These are phyloP conservation scores for Phrynocephalus guinanensis DNA, from an alignment of 2,797 vertebrate species.

Conservation along the genomic window DNA sequence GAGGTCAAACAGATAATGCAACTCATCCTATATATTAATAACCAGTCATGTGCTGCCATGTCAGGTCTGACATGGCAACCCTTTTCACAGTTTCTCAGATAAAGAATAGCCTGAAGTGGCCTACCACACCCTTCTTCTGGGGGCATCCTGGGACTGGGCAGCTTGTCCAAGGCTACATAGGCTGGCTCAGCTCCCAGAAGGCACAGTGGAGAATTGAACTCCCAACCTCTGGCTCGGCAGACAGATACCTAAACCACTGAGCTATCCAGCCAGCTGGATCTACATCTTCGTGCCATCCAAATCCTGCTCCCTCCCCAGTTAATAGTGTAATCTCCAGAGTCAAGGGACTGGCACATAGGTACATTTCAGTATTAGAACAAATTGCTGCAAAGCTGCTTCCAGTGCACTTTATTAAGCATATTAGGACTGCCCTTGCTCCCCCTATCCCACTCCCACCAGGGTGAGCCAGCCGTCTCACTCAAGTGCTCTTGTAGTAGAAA, in stretches of 20 bases:
- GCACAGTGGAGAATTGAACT: no score
- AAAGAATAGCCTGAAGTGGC: background rate
- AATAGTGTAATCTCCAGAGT: background rate
- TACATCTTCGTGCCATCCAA: background rate
- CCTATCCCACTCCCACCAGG: no score
- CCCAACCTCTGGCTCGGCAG: no score
- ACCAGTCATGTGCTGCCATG: background rate
- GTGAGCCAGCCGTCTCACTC: background rate
- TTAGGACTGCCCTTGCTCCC: background rate
- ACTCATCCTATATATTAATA: background rate
- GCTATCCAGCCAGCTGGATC: no score
- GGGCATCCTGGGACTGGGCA: background rate
- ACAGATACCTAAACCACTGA: no score
- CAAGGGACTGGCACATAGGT: background rate
- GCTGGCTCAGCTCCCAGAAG: no score
- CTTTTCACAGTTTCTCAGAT: background rate
- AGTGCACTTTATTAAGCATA: background rate
- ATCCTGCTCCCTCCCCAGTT: background rate
- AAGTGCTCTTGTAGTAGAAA: background rate
- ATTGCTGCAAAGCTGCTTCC: background rate
- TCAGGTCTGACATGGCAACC: background rate
- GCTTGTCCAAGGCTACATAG: background rate
- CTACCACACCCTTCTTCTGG: background rate
- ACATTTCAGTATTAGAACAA: background rate
- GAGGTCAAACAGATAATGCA: no score